Base-by-base conservation (phyloP, 2,888 invertebrate genomes). In the Nomada fucata region DNA sequence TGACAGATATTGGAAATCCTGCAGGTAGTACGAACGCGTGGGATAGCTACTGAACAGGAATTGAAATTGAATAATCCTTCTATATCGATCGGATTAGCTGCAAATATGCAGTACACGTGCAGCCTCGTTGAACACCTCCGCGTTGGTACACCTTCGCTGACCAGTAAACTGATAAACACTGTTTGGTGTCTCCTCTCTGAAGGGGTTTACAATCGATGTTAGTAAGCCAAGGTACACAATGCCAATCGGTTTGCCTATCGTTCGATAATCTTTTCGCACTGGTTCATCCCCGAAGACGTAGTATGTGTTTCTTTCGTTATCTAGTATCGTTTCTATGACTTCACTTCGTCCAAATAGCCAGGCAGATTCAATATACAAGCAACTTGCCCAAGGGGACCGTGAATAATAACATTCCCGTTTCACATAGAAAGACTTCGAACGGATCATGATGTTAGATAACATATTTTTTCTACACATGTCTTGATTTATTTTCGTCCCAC, bases 71-170 rank as follows among this genome's bases (percentile, higher is more conserved):
- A 88, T 89, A 85, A 89, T 88, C 89, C 85, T 76, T 73, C 74
- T 85, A 84, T 89, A 89, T 90, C 86, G 86, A 84, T 79, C 80
- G 88, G 86, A 90, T 90, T 90, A 91, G 80, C 82, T 83, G 73
- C 83, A 89, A 89, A 89, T 89, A 89, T 89, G 88, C 84, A 82
- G 84, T 79, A 71, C 86, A 86, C 82, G 86, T 83, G 85, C 63
- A 78, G 82, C 79, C 84, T 85, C 86, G 88, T 89, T 84, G 85
- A 84, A 81, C 86, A 84, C 86, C 85, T 82, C 87, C 65, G 13
- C 65, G 59, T 80, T 61, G 77, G 67, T 76, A 73, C 59, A 64
- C 78, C 61, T 74, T 75, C 61, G 23, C 50, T 70, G 68, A 61
- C 78, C 78, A 59, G 73, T 87, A 79, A 85, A 83, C 83, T 71